phyloP scores from a whole-genome alignment of 2,797 vertebrate species.

The Tolypeutes matacus region DNA sequence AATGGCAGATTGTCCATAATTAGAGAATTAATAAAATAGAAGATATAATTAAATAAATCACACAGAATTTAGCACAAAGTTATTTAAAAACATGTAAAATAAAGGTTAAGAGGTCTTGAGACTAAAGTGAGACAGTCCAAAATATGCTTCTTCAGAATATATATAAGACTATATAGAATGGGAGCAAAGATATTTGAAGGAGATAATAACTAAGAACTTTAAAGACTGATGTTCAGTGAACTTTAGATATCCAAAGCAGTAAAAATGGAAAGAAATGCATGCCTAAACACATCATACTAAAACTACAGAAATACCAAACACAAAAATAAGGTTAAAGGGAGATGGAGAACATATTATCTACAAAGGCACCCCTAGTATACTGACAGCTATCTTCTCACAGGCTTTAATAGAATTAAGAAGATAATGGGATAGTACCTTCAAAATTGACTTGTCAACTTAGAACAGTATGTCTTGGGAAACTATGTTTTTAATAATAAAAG shows the following conservation, averaged over 20 bases:
- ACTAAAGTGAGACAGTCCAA: background rate
- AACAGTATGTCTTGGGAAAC: background rate
- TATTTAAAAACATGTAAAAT: background rate
- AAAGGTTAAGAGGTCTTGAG: background rate
- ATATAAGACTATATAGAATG: background rate
- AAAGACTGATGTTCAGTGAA: background rate
- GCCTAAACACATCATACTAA: background rate
- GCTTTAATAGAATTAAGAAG: background rate
- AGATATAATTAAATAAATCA: background rate
- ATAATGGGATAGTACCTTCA: background rate
- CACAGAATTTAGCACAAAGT: background rate
- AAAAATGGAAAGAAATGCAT: background rate
- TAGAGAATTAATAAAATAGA: constrained; percentile 11
- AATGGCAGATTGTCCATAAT: background rate
- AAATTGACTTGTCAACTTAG: background rate
- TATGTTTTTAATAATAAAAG: background rate
- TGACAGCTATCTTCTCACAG: background rate
- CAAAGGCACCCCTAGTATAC: background rate
- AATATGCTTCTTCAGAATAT: background rate
- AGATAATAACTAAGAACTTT: background rate
- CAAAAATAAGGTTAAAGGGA: constrained; percentile 19
- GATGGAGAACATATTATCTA: background rate
- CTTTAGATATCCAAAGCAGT: background rate
- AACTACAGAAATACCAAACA: constrained; percentile 7
- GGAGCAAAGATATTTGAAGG: background rate